Percentiles rank a stretch among this genome's conserved stretches.
Evolutionary conservation across 1,140 invertebrate species (phyloP).

Genomic region (Drosophila ogumai): DNA sequence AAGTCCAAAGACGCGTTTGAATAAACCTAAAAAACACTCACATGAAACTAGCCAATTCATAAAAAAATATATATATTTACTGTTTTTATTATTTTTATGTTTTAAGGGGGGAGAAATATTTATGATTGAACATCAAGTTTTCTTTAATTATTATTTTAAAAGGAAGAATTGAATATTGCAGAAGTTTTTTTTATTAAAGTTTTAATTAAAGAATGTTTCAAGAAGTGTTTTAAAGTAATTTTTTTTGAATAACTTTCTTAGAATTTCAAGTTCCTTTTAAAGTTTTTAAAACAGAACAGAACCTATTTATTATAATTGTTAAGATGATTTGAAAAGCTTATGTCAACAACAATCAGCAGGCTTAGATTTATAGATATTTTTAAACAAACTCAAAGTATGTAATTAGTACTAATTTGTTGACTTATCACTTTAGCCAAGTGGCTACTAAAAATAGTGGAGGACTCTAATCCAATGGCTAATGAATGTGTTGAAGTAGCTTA

Average conservation of each 20-base stretch:
- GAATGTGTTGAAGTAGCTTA: not conserved
- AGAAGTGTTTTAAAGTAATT: too few species aligned
- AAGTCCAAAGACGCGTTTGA: slow-evolving; percentile 61
- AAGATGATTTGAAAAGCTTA: not conserved
- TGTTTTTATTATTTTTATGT: slow-evolving; percentile 8
- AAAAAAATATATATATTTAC: slow-evolving; percentile 1
- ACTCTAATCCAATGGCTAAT: not conserved
- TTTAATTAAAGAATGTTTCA: too few species aligned
- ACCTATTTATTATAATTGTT: not conserved
- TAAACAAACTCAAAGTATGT: not conserved
- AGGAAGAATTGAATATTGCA: too few species aligned
- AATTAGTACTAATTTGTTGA: not conserved
- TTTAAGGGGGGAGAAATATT: not conserved
- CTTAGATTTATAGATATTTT: not conserved
- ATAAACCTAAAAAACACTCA: slow-evolving; percentile 45
- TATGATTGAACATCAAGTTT: not conserved
- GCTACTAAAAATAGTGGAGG: not conserved
- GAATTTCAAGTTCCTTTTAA: too few species aligned
- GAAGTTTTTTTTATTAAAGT: too few species aligned
- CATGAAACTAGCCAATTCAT: slow-evolving; percentile 50
- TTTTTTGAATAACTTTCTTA: too few species aligned
- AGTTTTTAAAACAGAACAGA: too few species aligned
- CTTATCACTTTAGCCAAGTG: not conserved
- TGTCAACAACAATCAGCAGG: not conserved
- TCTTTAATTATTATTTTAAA: too few species aligned